A percentile compares a stretch with the other conserved stretches of the same genome.
Evolutionary conservation across 2,888 invertebrate species (phyloP).

Genomic region (Callyntrura sp.): DNA sequence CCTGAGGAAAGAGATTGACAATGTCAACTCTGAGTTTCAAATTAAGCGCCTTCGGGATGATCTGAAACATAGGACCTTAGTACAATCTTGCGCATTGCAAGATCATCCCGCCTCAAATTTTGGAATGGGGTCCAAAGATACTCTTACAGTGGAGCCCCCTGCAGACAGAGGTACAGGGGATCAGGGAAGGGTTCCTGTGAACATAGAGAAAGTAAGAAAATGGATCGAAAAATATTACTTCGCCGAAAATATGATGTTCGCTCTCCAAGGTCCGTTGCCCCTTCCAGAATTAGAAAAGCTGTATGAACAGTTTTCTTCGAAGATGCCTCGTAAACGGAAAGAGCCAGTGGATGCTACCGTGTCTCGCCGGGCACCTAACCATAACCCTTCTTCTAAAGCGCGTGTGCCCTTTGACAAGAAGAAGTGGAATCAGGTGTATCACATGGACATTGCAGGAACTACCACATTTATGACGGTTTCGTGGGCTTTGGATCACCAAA

Average conservation of each 20-base stretch:
- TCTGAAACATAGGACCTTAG: not conserved
- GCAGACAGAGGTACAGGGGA: not conserved
- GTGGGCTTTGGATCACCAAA: constrained; percentile 12
- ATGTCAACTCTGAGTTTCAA: constrained; percentile 59
- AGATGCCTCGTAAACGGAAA: not conserved
- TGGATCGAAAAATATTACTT: constrained; percentile 26
- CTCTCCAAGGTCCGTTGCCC: constrained; percentile 41
- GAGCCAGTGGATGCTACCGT: too few relatives aligned
- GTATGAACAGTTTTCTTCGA: not conserved
- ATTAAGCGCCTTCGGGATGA: constrained; percentile 39
- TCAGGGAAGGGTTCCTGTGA: not conserved
- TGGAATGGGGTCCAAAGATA: constrained; percentile 50
- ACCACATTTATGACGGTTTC: constrained; percentile 25
- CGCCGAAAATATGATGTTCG: constrained; percentile 45
- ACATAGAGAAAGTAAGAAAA: not conserved
- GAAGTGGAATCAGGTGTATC: constrained; percentile 56
- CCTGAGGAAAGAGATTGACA: constrained; percentile 31
- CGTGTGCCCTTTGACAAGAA: constrained; percentile 17
- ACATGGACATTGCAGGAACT: not conserved
- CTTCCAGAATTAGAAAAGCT: constrained; percentile 36
- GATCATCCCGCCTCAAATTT: constrained; percentile 25
- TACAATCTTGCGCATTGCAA: constrained; percentile 4
- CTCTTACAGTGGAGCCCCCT: not conserved
- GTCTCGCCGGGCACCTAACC: too few relatives aligned
- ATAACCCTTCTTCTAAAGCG: too few relatives aligned